A percentile compares a stretch with the other conserved stretches of the same genome.
Evolutionary conservation across 2,797 vertebrate genomes (phyloP).

Genomic region (Anguilla obscura): DNA sequence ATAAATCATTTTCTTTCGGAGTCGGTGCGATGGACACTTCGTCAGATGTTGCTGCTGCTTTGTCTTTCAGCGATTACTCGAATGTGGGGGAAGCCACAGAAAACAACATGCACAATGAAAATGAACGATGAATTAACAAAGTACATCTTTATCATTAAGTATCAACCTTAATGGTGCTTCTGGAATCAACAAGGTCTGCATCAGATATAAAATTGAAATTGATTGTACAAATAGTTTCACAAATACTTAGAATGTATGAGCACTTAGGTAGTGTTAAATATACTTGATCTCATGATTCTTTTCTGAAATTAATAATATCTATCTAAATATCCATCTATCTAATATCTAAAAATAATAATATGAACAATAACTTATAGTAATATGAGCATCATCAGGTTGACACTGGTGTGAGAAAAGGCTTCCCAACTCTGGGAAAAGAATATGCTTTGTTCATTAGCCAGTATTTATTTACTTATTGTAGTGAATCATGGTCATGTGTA

Average conservation of each 20-base stretch:
- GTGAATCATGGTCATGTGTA: neutral
- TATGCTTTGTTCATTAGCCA: neutral
- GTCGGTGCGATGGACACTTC: neutral
- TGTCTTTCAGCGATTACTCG: neutral
- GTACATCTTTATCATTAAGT: neutral
- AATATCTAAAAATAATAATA: too few species aligned
- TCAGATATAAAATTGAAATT: neutral
- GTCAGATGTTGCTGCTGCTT: neutral
- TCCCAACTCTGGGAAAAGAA: neutral
- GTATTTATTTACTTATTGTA: neutral
- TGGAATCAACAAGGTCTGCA: neutral
- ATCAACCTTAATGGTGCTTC: neutral
- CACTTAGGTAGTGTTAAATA: neutral
- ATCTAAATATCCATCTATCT: too few species aligned
- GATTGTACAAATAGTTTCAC: neutral
- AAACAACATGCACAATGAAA: neutral
- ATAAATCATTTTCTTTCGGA: neutral
- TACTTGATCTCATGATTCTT: neutral
- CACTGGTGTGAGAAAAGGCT: neutral
- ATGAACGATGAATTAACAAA: neutral
- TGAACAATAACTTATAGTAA: too few species aligned
- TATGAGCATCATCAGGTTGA: neutral
- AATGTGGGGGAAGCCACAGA: neutral
- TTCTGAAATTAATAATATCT: neutral
- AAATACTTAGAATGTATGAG: neutral